Conservation (phyloP, 2,797 vertebrate species). For the Cyclura pinguis region DNA sequence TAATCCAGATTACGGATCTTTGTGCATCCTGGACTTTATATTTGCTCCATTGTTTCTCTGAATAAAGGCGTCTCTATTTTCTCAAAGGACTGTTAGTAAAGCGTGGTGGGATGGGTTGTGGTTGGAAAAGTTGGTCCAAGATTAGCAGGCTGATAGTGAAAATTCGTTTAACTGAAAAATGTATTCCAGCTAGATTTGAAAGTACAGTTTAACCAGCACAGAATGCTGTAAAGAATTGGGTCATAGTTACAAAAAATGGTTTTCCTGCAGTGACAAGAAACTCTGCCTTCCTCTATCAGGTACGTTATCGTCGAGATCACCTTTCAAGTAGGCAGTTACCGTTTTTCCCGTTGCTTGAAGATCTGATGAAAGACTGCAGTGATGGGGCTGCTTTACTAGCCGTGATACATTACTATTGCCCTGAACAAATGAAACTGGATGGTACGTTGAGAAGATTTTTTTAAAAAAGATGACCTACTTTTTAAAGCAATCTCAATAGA, state of each 20-base stretch:
- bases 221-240: constrained; percentile 34
- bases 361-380: constrained; percentile 91
- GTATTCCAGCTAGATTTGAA: neutral
- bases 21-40: neutral
- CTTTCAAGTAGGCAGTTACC: constrained; percentile 88
- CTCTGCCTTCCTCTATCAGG: constrained; percentile 77
- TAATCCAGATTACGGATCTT: neutral
- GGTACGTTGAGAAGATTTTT: constrained; percentile 79
- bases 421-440: constrained; percentile 92
- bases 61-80: neutral
- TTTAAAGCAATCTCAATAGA: neutral
- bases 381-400: constrained; percentile 91
- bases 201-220: constrained; percentile 40
- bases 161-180: constrained; percentile 29
- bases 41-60: neutral
- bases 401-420: constrained; percentile 95
- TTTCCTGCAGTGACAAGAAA: neutral
- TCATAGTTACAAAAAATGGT: constrained; percentile 13
- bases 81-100: neutral
- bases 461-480: neutral
- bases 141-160: neutral
- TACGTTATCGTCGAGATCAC: constrained; percentile 94
- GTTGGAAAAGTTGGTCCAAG: constrained; percentile 18
- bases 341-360: constrained; percentile 91
- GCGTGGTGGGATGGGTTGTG: neutral